phyloP scores from a whole-genome alignment of 2,888 invertebrate genomes.

The Microctonus brassicae region DNA sequence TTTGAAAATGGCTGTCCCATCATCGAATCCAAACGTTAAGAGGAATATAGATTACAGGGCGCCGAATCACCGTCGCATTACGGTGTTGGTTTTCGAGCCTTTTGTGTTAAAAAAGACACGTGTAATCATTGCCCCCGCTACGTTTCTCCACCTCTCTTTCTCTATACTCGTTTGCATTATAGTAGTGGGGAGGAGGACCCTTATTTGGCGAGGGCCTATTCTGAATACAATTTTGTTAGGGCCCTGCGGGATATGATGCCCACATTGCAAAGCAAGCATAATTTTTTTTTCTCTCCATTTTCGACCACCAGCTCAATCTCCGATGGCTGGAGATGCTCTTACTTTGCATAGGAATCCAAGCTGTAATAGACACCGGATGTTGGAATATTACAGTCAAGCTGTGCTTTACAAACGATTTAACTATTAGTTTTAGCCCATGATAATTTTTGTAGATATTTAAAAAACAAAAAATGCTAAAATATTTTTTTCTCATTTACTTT shows the following conservation, averaged over 20 bases:
- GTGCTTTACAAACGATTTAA: slow-evolving; percentile 26
- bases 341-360: slow-evolving; percentile 54
- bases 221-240: slow-evolving; percentile 22
- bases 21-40: slow-evolving; percentile 56
- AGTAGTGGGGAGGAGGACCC: neutral
- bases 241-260: slow-evolving; percentile 36
- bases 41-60: slow-evolving; percentile 67
- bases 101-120: slow-evolving; percentile 70
- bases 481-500: too few relatives aligned
- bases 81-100: slow-evolving; percentile 71
- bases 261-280: slow-evolving; percentile 47
- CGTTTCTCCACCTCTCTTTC: too few relatives aligned
- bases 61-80: slow-evolving; percentile 66
- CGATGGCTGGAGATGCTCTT: slow-evolving; percentile 33
- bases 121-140: slow-evolving; percentile 64
- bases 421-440: neutral
- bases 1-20: slow-evolving; percentile 68
- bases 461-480: too few relatives aligned
- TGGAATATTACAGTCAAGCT: slow-evolving; percentile 14
- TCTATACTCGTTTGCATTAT: slow-evolving; percentile 11
- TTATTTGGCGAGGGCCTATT: slow-evolving; percentile 11
- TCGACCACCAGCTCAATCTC: slow-evolving; percentile 3
- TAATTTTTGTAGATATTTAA: too few relatives aligned
- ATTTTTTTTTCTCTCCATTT: slow-evolving; percentile 34
- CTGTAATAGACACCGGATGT: slow-evolving; percentile 34